A percentile compares a stretch with the other conserved stretches of the same genome.
These are phyloP conservation scores for Sinocyclocheilus grahami DNA, from an alignment of 2,113 vertebrate genomes.

Conservation along the genomic window DNA sequence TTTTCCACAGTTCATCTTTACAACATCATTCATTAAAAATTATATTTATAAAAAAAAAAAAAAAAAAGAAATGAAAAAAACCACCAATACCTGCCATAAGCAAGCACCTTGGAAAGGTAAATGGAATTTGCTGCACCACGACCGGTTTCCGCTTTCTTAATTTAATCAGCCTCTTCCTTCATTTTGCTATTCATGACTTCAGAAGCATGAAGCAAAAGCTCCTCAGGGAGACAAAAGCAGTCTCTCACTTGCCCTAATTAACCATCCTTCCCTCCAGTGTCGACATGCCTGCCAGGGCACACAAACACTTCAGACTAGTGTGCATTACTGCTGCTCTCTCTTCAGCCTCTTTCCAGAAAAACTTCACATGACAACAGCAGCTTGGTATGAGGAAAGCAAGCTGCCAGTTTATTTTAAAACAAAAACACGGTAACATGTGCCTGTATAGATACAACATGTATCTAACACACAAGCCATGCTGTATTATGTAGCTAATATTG, in stretches of 20 bases:
- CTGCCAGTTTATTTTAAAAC: conserved; percentile 14
- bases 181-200: conserved; percentile 22
- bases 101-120: neutral
- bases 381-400: conserved; percentile 27
- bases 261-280: conserved; percentile 8
- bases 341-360: conserved; percentile 4
- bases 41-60: no score
- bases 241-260: conserved; percentile 37
- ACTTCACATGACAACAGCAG: conserved; percentile 10
- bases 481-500: neutral
- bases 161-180: conserved; percentile 5
- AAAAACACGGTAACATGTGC: neutral
- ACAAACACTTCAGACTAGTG: neutral
- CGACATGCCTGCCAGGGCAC: neutral
- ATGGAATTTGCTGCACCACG: neutral
- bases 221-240: conserved; percentile 8
- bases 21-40: neutral
- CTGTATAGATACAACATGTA: neutral
- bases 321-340: no score
- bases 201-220: conserved; percentile 32
- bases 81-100: neutral
- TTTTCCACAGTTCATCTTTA: neutral
- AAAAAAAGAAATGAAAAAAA: no score
- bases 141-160: conserved; percentile 2
- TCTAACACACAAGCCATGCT: neutral